These are phyloP conservation scores for Microcebus murinus DNA, from an alignment of 2,113 vertebrate genomes.

Conservation along the genomic window DNA sequence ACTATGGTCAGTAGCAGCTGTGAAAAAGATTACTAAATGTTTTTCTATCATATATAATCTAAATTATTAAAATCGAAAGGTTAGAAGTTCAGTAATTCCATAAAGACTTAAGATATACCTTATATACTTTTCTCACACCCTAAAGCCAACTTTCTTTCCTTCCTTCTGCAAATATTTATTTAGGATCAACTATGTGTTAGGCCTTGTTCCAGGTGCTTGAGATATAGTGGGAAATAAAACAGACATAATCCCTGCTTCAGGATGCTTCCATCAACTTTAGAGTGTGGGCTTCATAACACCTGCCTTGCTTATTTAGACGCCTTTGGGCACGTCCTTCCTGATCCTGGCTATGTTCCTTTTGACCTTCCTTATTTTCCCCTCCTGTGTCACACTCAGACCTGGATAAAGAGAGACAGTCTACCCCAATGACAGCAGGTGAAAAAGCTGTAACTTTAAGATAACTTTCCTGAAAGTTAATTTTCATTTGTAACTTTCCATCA, in stretches of 20 bases:
- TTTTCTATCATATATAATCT: background rate
- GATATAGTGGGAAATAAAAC: background rate
- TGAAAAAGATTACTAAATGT: background rate
- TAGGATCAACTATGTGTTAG: background rate
- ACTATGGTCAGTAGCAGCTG: background rate
- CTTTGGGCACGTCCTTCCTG: background rate
- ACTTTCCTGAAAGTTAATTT: background rate
- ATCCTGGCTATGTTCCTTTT: background rate
- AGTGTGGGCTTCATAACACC: background rate
- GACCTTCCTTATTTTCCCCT: background rate
- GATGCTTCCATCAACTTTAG: background rate
- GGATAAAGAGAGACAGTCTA: background rate
- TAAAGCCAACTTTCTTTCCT: background rate
- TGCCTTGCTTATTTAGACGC: background rate
- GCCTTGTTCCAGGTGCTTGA: background rate
- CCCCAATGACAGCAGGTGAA: background rate
- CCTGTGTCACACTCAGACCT: background rate
- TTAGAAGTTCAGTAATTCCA: slow-evolving; percentile 16
- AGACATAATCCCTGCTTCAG: background rate
- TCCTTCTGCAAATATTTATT: background rate
- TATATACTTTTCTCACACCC: background rate
- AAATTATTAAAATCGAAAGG: slow-evolving; percentile 13
- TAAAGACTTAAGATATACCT: background rate
- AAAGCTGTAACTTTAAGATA: background rate
- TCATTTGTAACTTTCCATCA: no score